Evolutionary conservation across 2,797 vertebrate genomes (phyloP), one percentile per base, ranked within the genome.

Genomic region (Argyrosomus regius): DNA sequence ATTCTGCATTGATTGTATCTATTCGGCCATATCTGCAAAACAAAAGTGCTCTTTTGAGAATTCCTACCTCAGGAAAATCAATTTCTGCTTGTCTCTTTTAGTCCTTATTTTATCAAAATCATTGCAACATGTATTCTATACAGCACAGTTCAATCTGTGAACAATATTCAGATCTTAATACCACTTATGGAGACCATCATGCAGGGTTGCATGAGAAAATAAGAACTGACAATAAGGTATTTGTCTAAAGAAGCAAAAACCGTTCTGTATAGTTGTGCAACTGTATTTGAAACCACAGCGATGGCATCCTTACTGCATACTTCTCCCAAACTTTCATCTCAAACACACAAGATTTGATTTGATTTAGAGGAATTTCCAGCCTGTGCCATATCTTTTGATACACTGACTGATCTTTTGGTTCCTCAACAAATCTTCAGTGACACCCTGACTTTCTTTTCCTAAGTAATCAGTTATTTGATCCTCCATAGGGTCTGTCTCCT

Each of bases 391-490:
- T 85, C 72, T 87, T 86, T 78, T 74, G 68, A 78, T 86, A 71
- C 49, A 84, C 75, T 85, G 83, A 67, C 57, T 77, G 71, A 86
- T 83, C 28, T 77, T 92, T 86, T 81, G 83, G 82, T 90, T 91
- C 71, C 57, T 87, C 66, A 70, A 86, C 75, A 87, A 86, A 87
- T 78, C 76, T 77, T 81, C 62, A 63, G 78, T 90, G 87, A 77
- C 82, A 91, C 72, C 63, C 75, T 86, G 49, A 71, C 62, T 76
- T 79, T 91, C 76, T 88, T 87, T 83, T 80, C 82, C 83, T 78
- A 77, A 89, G 83, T 87, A 86, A 93, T 94, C 82, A 92, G 91
- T 91, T 90, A 89, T 90, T 92, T 87, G 90, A 89, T 90, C 88
- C 84, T 81, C 84, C 80, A 84, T 80, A 73, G 80, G 88, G 81